Base-by-base conservation (phyloP, 35 echinoderm and acorn worm species). In the Lytechinus pictus region DNA sequence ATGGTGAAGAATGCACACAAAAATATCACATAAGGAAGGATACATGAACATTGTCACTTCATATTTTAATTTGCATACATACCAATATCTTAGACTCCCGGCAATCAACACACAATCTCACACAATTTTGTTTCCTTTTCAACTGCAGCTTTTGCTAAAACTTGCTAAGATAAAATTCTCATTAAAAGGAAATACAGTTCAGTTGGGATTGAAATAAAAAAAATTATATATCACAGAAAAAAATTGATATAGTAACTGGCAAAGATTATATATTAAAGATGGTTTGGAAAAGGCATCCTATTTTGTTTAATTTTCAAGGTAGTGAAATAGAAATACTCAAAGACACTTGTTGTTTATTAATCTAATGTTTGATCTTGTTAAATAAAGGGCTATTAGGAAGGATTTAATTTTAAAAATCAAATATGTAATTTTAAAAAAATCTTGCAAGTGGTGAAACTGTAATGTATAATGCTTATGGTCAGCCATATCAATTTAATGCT, bases 1-100 rank as follows among this genome's bases (percentile, higher is more conserved):
- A 90, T 14, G 88, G 24, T 52, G 52, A 44, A 52, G 28, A 14
- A 90, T 54, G 6, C 28, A 52, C 28, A 90, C 16, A 88, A 51
- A 90, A 90, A 90, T 90, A 90, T 21, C 88, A 90, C 88, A 52
- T 44, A 52, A 14, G 88, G 88, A 54, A 90, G 19, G 66, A 79
- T 79, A 79, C 66, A 79, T 44, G 2, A 44, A 44, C 33, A 44
- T 71, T 3, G 11, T 71, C 66, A 19, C 66, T n/a, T n/a, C 66
- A 79, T n/a, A 19, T 79, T 79, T 79, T 79, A 79, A 79, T 79
- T 79, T 79, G 66, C 66, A 79, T 79, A 79, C 66, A 79, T 79
- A 79, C 16, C 66, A 79, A 24, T 58, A 58, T 79, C 19, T n/a
- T 79, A 79, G 4, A 79, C 66, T 16, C 66, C 66, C 21, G 4